These are phyloP conservation scores for Neoitamus cyanurus DNA, from an alignment of 2,888 invertebrate species.

Conservation along the genomic window DNA sequence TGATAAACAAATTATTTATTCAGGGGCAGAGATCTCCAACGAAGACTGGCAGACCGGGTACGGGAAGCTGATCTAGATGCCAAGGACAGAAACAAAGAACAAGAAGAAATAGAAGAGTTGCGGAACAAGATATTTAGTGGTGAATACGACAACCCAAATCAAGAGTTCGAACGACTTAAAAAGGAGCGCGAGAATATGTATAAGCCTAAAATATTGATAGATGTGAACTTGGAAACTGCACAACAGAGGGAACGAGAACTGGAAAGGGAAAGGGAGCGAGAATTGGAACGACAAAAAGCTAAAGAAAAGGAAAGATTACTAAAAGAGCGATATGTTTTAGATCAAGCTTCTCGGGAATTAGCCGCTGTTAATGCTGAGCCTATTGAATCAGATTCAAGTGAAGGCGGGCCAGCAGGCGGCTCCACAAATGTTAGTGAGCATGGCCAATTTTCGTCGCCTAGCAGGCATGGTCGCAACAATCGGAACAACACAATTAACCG, in stretches of 20 bases:
- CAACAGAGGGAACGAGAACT: conserved; percentile 73
- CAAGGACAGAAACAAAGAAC: conserved; percentile 89
- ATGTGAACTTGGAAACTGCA: conserved; percentile 73
- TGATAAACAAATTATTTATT: conserved; percentile 42
- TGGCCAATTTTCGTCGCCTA: conserved; percentile 35
- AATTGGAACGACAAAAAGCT: conserved; percentile 62
- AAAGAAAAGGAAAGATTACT: conserved; percentile 65
- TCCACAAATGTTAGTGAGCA: conserved; percentile 23
- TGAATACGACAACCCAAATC: conserved; percentile 73
- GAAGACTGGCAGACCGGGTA: conserved; percentile 90
- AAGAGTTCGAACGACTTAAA: conserved; percentile 77
- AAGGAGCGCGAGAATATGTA: conserved; percentile 85
- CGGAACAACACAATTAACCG: conserved; percentile 54
- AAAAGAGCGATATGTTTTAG: conserved; percentile 67
- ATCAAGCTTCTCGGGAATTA: conserved; percentile 71
- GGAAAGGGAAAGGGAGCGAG: conserved; percentile 69
- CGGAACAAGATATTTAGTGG: conserved; percentile 79
- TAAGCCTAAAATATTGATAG: conserved; percentile 83
- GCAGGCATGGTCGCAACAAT: conserved; percentile 46
- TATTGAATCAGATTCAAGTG: conserved; percentile 77
- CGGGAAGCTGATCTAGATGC: conserved; percentile 93
- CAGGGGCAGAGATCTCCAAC: conserved; percentile 84
- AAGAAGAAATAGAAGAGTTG: conserved; percentile 87
- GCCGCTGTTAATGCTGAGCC: conserved; percentile 78
- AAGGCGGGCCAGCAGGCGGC: conserved; percentile 53